phyloP scores from a whole-genome alignment of 2,113 vertebrate species.

The Henicopernis longicauda region DNA sequence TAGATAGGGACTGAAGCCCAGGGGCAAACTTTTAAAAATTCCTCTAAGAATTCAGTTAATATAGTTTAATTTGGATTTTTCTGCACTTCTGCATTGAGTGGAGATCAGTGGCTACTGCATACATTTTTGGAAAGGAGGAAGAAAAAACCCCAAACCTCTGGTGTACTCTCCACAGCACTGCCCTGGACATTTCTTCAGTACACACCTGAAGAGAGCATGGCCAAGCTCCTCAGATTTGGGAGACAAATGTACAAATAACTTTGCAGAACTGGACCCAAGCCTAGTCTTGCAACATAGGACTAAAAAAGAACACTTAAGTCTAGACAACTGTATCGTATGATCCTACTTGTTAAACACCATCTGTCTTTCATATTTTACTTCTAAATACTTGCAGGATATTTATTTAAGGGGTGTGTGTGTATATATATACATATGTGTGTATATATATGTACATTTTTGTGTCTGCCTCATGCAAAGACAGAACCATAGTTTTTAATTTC shows the following conservation, averaged over 20 bases:
- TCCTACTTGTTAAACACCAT: background rate
- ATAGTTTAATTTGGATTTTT: background rate
- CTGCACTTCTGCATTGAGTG: background rate
- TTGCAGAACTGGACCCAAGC: background rate
- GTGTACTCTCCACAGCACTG: background rate
- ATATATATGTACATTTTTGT: background rate
- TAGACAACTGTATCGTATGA: background rate
- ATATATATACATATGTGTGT: background rate
- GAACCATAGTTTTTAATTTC: background rate
- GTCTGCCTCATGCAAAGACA: background rate
- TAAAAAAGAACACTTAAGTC: background rate
- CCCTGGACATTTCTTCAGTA: background rate
- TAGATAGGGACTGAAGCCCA: background rate
- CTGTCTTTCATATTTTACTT: background rate
- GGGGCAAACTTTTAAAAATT: background rate
- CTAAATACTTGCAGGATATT: background rate
- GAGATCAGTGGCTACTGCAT: background rate
- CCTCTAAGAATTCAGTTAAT: background rate
- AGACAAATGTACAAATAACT: background rate
- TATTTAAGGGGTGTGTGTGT: background rate
- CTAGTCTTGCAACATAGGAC: background rate
- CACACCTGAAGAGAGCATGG: background rate
- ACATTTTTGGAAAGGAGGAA: background rate
- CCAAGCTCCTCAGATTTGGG: background rate
- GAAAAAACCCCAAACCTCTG: background rate